Conservation (phyloP, 2,797 vertebrate genomes). For the Pangasius sanitwongsei region DNA sequence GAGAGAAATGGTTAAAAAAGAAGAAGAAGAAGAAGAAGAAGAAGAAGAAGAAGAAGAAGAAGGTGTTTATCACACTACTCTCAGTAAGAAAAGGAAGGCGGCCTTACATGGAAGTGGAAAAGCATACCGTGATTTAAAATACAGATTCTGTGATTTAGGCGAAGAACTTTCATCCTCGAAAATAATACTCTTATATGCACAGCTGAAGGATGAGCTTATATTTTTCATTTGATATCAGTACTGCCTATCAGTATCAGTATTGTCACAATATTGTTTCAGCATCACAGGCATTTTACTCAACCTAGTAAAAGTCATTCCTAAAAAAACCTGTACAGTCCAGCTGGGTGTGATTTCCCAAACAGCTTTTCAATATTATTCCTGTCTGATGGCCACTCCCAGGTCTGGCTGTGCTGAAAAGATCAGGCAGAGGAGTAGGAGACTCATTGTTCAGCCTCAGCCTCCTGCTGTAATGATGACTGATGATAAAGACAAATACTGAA, state of each 20-base stretch:
- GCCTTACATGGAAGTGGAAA: neutral
- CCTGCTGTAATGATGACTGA: constrained; percentile 12
- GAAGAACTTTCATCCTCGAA: neutral
- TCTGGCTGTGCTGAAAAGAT: constrained; percentile 53
- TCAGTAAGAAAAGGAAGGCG: neutral
- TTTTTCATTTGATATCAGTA: neutral
- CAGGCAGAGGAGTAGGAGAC: constrained; percentile 57
- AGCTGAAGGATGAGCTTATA: neutral
- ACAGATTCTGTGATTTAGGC: neutral
- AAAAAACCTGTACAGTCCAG: constrained; percentile 48
- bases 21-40: neutral
- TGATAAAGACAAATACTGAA: constrained; percentile 19
- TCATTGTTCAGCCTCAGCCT: constrained; percentile 54
- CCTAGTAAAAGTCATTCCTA: neutral
- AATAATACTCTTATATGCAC: neutral
- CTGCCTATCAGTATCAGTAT: neutral
- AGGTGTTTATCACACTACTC: neutral
- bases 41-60: neutral
- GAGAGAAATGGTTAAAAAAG: constrained; percentile 48
- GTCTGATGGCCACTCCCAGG: constrained; percentile 42
- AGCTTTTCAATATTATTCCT: constrained; percentile 63
- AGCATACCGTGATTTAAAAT: neutral
- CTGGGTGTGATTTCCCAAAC: constrained; percentile 56
- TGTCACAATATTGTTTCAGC: neutral
- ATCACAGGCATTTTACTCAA: neutral